These are phyloP conservation scores for Drosophila trapezifrons DNA, from an alignment of 1,140 invertebrate genomes.

Conservation along the genomic window DNA sequence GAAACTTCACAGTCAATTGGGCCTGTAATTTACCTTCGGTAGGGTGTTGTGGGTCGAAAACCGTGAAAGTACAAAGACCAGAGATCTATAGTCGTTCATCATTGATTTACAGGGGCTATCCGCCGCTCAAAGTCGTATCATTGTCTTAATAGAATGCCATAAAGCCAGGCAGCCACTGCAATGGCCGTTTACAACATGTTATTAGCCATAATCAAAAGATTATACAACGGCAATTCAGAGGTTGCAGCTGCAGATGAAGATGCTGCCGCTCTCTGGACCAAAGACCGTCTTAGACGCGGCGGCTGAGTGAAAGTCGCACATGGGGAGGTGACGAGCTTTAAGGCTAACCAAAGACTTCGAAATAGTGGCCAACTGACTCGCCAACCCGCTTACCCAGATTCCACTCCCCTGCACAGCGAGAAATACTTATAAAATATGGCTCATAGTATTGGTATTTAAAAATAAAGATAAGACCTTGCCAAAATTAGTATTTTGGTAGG, in stretches of 20 bases:
- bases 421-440: not conserved
- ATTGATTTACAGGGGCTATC: slow-evolving; percentile 32
- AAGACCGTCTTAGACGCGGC: slow-evolving; percentile 21
- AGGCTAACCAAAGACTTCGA: slow-evolving; percentile 18
- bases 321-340: slow-evolving; percentile 32
- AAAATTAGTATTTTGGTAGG: not conserved
- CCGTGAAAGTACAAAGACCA: slow-evolving; percentile 5
- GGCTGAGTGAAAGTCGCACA: slow-evolving; percentile 61
- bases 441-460: not conserved
- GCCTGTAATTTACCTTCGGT: slow-evolving; percentile 31
- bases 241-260: slow-evolving; percentile 42
- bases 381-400: slow-evolving; percentile 70
- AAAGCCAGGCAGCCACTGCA: slow-evolving; percentile 25
- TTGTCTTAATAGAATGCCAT: slow-evolving; percentile 36
- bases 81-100: slow-evolving; percentile 34
- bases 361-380: slow-evolving; percentile 57
- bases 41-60: slow-evolving; percentile 10
- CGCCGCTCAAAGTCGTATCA: slow-evolving; percentile 11
- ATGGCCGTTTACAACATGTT: slow-evolving; percentile 47
- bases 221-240: slow-evolving; percentile 61
- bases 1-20: slow-evolving; percentile 64
- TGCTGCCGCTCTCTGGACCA: slow-evolving; percentile 20
- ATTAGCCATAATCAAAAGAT: slow-evolving; percentile 60
- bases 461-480: too few relatives aligned
- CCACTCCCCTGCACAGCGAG: slow-evolving; percentile 44